phyloP scores from a whole-genome alignment of 2,888 invertebrate species.

The Lysandra bellargus region DNA sequence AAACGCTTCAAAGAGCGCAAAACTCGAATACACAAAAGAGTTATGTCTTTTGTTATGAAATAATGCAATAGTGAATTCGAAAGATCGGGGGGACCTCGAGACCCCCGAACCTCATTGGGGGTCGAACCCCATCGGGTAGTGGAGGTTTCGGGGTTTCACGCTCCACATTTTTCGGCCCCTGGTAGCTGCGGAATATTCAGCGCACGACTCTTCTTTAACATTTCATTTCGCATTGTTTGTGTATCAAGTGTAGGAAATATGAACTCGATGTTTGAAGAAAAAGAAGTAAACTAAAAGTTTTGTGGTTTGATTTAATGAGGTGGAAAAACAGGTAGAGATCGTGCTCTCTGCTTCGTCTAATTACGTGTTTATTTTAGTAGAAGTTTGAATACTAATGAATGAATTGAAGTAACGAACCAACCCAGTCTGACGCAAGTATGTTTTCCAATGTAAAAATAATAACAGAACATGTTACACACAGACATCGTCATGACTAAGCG shows the following conservation, averaged over 20 bases:
- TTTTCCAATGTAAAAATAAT: neutral
- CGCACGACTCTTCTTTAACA: neutral
- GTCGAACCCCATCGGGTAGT: neutral
- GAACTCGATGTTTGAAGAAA: neutral
- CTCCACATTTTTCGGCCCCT: neutral
- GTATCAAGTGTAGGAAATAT: neutral
- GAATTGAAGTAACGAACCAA: neutral
- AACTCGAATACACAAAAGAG: neutral
- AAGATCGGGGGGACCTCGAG: neutral
- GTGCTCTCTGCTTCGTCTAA: too few relatives aligned
- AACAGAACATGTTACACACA: too few relatives aligned
- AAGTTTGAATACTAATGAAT: too few relatives aligned
- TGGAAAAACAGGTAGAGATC: neutral
- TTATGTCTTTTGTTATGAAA: conserved; percentile 10
- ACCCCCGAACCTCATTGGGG: neutral
- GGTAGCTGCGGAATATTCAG: neutral
- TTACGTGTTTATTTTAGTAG: too few relatives aligned
- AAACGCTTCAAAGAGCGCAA: conserved; percentile 8
- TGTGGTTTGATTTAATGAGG: neutral
- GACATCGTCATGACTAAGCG: too few relatives aligned
- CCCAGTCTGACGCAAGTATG: neutral
- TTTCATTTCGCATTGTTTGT: conserved; percentile 17
- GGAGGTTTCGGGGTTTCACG: neutral
- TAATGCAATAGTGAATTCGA: neutral
- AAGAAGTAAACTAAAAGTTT: neutral